A percentile compares a stretch with the other conserved stretches of the same genome.
phyloP scores from a whole-genome alignment of 2,888 invertebrate genomes.

The Latrodectus elegans region DNA sequence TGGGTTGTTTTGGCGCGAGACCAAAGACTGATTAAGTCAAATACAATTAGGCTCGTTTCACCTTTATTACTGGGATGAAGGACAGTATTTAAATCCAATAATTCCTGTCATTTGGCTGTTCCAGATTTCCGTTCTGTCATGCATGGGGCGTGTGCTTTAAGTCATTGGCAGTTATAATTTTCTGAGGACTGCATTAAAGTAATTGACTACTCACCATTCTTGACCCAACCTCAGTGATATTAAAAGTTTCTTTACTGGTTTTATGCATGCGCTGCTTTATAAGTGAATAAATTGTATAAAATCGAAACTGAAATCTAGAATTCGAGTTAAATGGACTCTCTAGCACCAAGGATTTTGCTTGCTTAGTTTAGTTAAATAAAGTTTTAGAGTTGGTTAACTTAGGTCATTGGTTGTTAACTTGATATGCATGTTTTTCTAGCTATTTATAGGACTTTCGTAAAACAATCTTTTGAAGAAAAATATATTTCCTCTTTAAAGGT shows the following conservation, averaged over 20 bases:
- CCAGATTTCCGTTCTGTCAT: conserved; percentile 50
- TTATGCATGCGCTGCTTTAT: no score
- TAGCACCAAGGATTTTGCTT: no score
- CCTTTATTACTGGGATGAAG: conserved; percentile 32
- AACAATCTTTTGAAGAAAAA: no score
- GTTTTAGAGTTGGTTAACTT: no score
- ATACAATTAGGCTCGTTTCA: conserved; percentile 1
- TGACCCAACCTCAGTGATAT: neutral
- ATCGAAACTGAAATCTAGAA: no score
- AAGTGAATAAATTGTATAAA: no score
- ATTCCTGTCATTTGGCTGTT: conserved; percentile 6
- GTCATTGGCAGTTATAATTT: conserved; percentile 21
- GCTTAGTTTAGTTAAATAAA: no score
- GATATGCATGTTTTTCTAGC: no score
- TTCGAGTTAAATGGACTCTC: no score
- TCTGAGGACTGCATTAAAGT: conserved; percentile 41
- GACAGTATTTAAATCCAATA: conserved; percentile 39
- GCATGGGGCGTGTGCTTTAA: conserved; percentile 20
- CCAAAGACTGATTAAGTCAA: conserved; percentile 16
- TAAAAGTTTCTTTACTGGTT: neutral
- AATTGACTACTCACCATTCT: conserved; percentile 20
- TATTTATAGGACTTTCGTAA: no score
- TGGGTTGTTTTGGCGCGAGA: conserved; percentile 10
- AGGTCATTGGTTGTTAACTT: no score
- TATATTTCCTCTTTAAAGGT: no score